Evolutionary conservation across 30 jellyfish, hydroid and myxozoan species (phyloP).

Genomic region (Aurelia sp.): DNA sequence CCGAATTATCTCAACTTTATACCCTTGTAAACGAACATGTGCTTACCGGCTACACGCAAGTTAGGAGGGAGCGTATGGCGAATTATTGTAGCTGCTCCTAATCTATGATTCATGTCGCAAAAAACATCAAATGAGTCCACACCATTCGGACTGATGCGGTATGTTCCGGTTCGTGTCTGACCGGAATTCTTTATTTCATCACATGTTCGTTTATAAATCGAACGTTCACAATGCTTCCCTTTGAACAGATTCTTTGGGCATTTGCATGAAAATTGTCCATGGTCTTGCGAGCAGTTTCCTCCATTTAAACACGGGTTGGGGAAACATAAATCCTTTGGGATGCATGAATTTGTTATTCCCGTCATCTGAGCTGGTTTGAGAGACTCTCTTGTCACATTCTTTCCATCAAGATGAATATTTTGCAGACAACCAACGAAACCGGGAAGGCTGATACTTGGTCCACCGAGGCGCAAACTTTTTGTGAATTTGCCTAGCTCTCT

Average conservation of each 20-base stretch:
- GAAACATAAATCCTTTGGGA: conserved; percentile 79
- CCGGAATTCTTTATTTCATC: conserved; percentile 78
- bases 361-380: conserved; percentile 32
- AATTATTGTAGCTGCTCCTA: conserved; percentile 88
- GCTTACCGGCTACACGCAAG: no score
- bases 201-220: conserved; percentile 76
- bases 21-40: no score
- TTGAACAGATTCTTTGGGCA: conserved; percentile 66
- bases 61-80: conserved; percentile 59
- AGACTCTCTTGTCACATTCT: conserved; percentile 39
- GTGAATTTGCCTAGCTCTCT: conserved; percentile 72
- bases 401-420: conserved; percentile 55
- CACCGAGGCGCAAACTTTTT: conserved; percentile 77
- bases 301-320: conserved; percentile 92
- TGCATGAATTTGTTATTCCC: conserved; percentile 69
- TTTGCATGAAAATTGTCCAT: conserved; percentile 64
- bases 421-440: conserved; percentile 89
- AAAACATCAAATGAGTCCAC: conserved; percentile 74
- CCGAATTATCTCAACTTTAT: no score
- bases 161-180: conserved; percentile 50
- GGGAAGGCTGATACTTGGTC: conserved; percentile 80
- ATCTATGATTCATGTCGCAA: conserved; percentile 77
- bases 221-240: conserved; percentile 67
- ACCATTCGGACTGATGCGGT: conserved; percentile 78
- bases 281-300: conserved; percentile 82